These are phyloP conservation scores for Drosophila borborema DNA, from an alignment of 2,888 invertebrate genomes.

Conservation along the genomic window DNA sequence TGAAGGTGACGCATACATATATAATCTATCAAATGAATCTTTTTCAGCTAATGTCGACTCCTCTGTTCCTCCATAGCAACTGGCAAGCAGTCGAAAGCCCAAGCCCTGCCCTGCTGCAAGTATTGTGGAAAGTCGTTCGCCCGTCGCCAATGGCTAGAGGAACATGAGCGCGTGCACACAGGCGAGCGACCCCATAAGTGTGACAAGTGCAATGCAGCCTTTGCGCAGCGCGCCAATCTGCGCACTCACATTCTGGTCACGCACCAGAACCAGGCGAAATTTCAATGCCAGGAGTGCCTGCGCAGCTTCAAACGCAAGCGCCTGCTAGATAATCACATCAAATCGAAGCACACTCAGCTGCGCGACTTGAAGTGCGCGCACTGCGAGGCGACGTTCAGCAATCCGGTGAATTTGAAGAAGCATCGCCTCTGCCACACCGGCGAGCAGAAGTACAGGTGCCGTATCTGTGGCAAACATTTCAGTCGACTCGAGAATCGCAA, in stretches of 20 bases:
- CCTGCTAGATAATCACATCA: conserved; percentile 92
- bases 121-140: conserved; percentile 84
- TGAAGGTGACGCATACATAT: not conserved
- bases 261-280: conserved; percentile 89
- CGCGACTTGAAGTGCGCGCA: conserved; percentile 90
- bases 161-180: conserved; percentile 93
- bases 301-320: conserved; percentile 90
- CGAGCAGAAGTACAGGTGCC: conserved; percentile 90
- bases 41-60: not conserved
- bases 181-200: conserved; percentile 92
- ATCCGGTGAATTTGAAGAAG: conserved; percentile 91
- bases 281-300: conserved; percentile 90
- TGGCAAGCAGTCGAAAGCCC: not conserved
- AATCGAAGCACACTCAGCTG: conserved; percentile 92
- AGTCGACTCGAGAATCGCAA: conserved; percentile 94
- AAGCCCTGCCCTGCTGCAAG: not conserved
- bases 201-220: conserved; percentile 91
- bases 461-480: conserved; percentile 94
- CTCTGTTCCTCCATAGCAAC: not conserved
- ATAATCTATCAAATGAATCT: not conserved
- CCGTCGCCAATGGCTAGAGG: conserved; percentile 91
- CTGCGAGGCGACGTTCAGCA: conserved; percentile 92
- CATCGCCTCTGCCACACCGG: conserved; percentile 92
- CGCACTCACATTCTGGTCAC: conserved; percentile 92
- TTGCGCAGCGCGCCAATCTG: conserved; percentile 93